Conservation (phyloP, 2,797 vertebrate species). For the Nyctalus aviator region DNA sequence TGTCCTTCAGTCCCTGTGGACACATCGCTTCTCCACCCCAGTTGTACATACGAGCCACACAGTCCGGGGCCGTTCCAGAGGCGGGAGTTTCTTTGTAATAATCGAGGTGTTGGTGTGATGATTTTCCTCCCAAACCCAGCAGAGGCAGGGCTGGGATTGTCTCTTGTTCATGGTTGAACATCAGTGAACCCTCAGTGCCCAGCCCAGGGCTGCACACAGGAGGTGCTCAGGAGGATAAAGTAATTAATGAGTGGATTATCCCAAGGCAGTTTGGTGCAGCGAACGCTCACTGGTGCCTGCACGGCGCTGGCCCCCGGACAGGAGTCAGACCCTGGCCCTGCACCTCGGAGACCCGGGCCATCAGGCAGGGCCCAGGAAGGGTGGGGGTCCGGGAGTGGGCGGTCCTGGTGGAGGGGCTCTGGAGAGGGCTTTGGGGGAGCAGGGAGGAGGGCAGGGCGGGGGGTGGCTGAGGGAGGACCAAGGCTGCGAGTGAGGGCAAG, state of each 20-base stretch:
- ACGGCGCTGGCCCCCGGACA: background rate
- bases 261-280: background rate
- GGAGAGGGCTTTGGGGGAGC: background rate
- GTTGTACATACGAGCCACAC: background rate
- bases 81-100: background rate
- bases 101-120: too few species aligned
- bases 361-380: background rate
- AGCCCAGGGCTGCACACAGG: background rate
- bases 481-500: background rate
- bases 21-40: background rate
- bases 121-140: too few species aligned
- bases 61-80: background rate
- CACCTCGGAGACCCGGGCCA: background rate
- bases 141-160: background rate
- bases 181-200: background rate
- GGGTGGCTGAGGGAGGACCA: background rate
- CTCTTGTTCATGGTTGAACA: slow-evolving; percentile 20
- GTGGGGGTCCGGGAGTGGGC: background rate
- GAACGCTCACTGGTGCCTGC: background rate
- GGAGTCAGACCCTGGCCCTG: background rate
- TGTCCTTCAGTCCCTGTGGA: background rate
- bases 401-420: background rate
- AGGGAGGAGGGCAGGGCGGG: background rate
- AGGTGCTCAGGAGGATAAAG: slow-evolving; percentile 22
- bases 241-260: background rate